Percentiles rank a stretch among this genome's conserved stretches.
These are phyloP conservation scores for Hepsetus odoe DNA, from an alignment of 2,113 vertebrate species.

Conservation along the genomic window DNA sequence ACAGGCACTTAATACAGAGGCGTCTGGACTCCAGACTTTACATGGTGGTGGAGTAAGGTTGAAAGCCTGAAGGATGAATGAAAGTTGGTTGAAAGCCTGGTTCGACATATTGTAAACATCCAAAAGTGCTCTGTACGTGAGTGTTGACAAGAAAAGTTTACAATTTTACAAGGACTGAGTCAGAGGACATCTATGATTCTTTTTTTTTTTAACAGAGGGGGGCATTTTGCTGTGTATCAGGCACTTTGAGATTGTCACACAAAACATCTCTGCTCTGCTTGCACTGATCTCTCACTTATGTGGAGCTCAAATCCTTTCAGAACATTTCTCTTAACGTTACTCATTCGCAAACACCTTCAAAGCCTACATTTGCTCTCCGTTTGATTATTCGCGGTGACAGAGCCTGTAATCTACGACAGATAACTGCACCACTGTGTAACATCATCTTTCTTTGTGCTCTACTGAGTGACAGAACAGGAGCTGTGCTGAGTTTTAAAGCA, in stretches of 20 bases:
- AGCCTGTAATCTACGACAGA: neutral
- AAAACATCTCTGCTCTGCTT: neutral
- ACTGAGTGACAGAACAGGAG: neutral
- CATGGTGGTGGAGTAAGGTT: neutral
- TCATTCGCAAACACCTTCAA: neutral
- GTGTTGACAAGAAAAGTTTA: neutral
- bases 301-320: neutral
- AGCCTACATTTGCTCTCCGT: neutral
- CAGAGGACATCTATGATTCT: neutral
- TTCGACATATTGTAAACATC: neutral
- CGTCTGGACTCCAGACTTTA: slow-evolving; percentile 1
- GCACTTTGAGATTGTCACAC: slow-evolving; percentile 27
- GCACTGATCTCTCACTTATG: neutral
- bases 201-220: neutral
- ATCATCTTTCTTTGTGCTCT: neutral
- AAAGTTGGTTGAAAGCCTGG: neutral
- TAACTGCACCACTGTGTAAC: slow-evolving; percentile 5
- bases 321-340: neutral
- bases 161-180: neutral
- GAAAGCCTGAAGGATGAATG: neutral
- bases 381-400: neutral
- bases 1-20: slow-evolving; percentile 33
- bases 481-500: neutral
- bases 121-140: neutral
- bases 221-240: slow-evolving; percentile 4